Conservation (phyloP, 2,113 vertebrate genomes). For the Taxidea taxus region DNA sequence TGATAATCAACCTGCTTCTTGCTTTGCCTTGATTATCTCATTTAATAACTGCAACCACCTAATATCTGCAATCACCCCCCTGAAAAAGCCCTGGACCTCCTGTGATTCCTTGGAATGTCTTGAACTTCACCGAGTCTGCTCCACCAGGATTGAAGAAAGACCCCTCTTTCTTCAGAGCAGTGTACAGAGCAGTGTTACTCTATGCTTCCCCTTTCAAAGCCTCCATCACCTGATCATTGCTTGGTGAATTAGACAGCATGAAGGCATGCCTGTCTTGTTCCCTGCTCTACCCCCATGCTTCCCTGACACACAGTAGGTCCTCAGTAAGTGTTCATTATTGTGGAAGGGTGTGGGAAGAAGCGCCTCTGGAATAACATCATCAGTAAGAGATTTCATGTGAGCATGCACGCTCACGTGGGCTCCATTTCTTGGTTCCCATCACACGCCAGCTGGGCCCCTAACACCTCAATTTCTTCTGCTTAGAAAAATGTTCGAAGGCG, state of each 20-base stretch:
- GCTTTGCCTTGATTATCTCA: neutral
- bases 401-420: neutral
- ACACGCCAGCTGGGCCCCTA: constrained; percentile 68
- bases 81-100: neutral
- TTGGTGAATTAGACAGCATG: neutral
- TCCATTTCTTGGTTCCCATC: constrained; percentile 48
- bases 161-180: too few species aligned
- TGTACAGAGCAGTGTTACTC: rapidly evolving
- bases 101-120: neutral
- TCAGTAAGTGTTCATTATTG: neutral
- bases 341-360: neutral
- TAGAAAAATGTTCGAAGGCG: constrained; percentile 51
- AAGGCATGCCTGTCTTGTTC: neutral
- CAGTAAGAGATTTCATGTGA: neutral
- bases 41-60: neutral
- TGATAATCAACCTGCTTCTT: neutral
- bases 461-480: constrained; percentile 67
- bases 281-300: neutral
- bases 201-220: neutral
- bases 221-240: neutral
- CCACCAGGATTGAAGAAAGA: neutral
- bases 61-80: neutral
- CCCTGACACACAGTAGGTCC: neutral
- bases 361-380: neutral
- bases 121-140: neutral